Evolutionary conservation across 2,797 vertebrate species (phyloP), one percentile per base, ranked within the genome.

Genomic region (Coracias cyanogaster): DNA sequence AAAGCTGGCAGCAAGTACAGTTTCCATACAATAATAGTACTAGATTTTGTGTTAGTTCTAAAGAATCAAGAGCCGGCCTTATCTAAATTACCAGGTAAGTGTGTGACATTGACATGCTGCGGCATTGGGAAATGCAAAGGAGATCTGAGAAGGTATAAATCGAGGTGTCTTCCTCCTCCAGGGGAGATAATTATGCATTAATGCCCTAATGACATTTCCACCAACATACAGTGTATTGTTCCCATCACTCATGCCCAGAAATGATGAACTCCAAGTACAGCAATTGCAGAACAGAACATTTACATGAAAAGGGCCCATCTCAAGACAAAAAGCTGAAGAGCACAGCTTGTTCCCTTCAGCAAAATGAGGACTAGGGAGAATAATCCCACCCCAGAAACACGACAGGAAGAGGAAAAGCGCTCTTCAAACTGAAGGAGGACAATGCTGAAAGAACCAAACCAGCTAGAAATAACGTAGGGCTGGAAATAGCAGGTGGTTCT

Each of bases 161-260:
- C 71, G 79, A 90, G 82, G 28, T 90, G 77, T 64, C 69, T 81
- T 94, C 73, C 89, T 95, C 86, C n/a, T 94, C 82, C 67, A 49
- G 41, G 62, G 49, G 28, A 83, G 48, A 55, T 86, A 88, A 94
- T 72, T 49, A 72, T 9, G 0, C n/a, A 83, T 78, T 86, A 83
- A n/a, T 41, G 58, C 28, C 65, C 88, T 90, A 90, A 95, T 43
- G 15, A 86, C 83, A 90, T 93, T 94, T 91, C 54, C 46, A 0
- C 66, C n/a, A 15, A 76, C 80, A 88, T 94, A 54, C 49, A 67
- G 24, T 43, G 26, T 46, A 76, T 58, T 78, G 46, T 69, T 81
- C 31, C 65, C 72, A 81, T 88, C 61, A n/a, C 52, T 86, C 76
- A 57, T 5, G 46, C 43, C 61, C 72, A 86, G 66, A 94, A 91